A percentile compares a stretch with the other conserved stretches of the same genome.
These are phyloP conservation scores for Nomada ferruginata DNA, from an alignment of 2,888 invertebrate genomes.

Conservation along the genomic window DNA sequence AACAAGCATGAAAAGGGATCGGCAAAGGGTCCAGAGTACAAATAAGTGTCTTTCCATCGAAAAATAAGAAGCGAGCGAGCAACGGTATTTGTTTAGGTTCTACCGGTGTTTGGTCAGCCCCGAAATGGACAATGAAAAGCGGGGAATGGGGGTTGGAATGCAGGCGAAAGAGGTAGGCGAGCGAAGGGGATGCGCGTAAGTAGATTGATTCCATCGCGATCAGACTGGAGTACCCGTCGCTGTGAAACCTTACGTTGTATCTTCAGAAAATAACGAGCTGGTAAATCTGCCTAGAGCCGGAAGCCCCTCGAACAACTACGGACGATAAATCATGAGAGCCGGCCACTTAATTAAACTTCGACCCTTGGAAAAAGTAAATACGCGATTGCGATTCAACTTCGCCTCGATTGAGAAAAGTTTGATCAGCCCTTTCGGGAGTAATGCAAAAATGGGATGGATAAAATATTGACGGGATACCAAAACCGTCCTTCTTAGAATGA, in stretches of 20 bases:
- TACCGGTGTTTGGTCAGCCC: slow-evolving; percentile 66
- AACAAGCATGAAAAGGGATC: slow-evolving; percentile 1
- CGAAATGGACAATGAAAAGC: slow-evolving; percentile 59
- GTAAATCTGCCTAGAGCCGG: slow-evolving; percentile 28
- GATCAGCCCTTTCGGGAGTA: not conserved
- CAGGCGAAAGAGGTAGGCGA: slow-evolving; percentile 9
- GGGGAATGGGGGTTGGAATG: not conserved
- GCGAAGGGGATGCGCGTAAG: slow-evolving; percentile 61
- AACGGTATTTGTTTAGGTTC: slow-evolving; percentile 74
- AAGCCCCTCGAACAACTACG: slow-evolving; percentile 34
- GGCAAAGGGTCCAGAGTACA: slow-evolving; percentile 39
- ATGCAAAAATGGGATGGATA: not conserved
- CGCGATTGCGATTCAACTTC: slow-evolving; percentile 15
- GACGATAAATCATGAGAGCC: slow-evolving; percentile 41
- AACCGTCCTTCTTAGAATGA: not conserved
- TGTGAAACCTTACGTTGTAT: slow-evolving; percentile 36
- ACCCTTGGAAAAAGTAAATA: slow-evolving; percentile 14
- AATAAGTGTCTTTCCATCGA: slow-evolving; percentile 68
- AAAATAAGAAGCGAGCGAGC: slow-evolving; percentile 56
- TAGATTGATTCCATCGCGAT: slow-evolving; percentile 69
- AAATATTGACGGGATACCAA: slow-evolving; percentile 5
- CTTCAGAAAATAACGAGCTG: slow-evolving; percentile 37
- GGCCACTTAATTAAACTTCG: slow-evolving; percentile 38
- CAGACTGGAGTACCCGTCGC: slow-evolving; percentile 28
- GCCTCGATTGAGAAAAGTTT: slow-evolving; percentile 16